phyloP scores from a whole-genome alignment of 2,113 vertebrate species.

The Prochilodus magdalenae region DNA sequence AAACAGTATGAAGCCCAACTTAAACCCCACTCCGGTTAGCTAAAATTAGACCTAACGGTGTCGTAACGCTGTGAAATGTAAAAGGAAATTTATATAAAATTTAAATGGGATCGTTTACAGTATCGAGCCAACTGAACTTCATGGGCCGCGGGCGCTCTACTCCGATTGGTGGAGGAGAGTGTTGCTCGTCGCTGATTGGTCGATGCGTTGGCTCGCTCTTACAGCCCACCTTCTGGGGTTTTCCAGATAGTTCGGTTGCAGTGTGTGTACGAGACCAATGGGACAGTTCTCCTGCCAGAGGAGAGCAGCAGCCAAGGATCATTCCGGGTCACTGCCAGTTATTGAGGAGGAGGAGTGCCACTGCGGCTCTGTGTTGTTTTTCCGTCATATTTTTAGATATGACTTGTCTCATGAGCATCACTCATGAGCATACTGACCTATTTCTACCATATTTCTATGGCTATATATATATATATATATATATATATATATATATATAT shows the following conservation, averaged over 20 bases:
- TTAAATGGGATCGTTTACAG: constrained; percentile 44
- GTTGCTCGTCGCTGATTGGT: constrained; percentile 59
- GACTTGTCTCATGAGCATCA: too few relatives aligned
- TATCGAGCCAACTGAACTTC: background rate
- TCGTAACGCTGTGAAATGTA: background rate
- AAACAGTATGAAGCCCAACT: background rate
- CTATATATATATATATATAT: too few relatives aligned
- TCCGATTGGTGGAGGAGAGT: constrained; percentile 53
- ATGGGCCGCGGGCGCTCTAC: background rate
- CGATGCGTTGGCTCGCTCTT: constrained; percentile 19
- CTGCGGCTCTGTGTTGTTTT: background rate
- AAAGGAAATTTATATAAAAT: constrained; percentile 17
- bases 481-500: too few relatives aligned
- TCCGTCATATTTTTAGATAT: background rate
- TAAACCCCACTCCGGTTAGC: too few relatives aligned
- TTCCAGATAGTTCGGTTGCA: constrained; percentile 76
- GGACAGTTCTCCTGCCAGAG: background rate
- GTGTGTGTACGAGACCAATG: background rate
- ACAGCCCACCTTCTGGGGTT: constrained; percentile 67
- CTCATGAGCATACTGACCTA: too few relatives aligned
- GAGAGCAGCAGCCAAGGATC: background rate
- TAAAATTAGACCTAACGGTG: background rate
- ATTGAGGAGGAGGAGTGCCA: background rate
- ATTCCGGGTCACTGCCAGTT: background rate
- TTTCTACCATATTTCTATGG: too few relatives aligned